phyloP scores from a whole-genome alignment of 2,888 invertebrate species.

The Agrilus cyanescens region DNA sequence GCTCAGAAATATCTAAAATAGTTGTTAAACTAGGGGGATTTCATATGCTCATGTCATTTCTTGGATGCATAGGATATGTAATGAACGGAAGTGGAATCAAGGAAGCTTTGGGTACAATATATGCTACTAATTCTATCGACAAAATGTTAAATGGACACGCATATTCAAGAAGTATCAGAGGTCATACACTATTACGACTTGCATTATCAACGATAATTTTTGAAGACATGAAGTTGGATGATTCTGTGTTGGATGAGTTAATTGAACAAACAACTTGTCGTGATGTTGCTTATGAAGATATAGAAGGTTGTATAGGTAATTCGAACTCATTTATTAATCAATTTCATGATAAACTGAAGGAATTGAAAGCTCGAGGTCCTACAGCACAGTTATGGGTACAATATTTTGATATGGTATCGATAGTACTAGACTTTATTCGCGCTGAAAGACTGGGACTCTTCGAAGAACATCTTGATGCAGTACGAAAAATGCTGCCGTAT shows the following conservation, averaged over 20 bases:
- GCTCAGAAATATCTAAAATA: conserved; percentile 13
- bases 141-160: conserved; percentile 25
- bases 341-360: conserved; percentile 17
- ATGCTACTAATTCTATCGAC: conserved; percentile 22
- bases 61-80: conserved; percentile 18
- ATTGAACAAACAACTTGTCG: conserved; percentile 17
- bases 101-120: conserved; percentile 16
- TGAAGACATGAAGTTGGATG: conserved; percentile 20
- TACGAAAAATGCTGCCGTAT: conserved; percentile 25
- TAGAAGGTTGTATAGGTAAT: conserved; percentile 12
- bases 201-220: conserved; percentile 17
- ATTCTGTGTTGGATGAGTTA: conserved; percentile 17
- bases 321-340: conserved; percentile 9
- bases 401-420: conserved; percentile 19
- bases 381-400: conserved; percentile 26
- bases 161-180: conserved; percentile 26
- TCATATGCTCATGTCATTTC: conserved; percentile 23
- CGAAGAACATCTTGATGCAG: conserved; percentile 23
- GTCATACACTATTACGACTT: conserved; percentile 23
- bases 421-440: conserved; percentile 13
- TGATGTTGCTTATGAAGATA: conserved; percentile 13
- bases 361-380: conserved; percentile 18
- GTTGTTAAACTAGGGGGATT: conserved; percentile 28
- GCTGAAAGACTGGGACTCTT: conserved; percentile 21
- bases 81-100: conserved; percentile 18